Conservation (phyloP, 2,797 vertebrate species). For the Stomatorhinus walkeri region DNA sequence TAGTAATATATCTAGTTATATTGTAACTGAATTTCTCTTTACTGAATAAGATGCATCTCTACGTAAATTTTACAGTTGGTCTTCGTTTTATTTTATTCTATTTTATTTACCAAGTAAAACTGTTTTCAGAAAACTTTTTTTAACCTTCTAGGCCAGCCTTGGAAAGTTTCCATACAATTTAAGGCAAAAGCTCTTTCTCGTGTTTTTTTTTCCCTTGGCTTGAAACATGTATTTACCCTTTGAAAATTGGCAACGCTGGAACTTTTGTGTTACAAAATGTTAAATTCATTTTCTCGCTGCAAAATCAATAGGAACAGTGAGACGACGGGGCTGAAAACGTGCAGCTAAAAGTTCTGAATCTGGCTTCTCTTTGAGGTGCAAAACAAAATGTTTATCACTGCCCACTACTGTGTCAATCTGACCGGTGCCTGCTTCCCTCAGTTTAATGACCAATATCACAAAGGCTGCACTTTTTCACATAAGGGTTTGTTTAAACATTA, state of each 20-base stretch:
- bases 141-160: background rate
- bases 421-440: background rate
- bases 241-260: background rate
- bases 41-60: background rate
- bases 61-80: background rate
- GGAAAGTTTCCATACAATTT: background rate
- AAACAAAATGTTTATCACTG: slow-evolving; percentile 4
- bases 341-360: background rate
- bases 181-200: background rate
- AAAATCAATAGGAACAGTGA: background rate
- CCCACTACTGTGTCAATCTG: background rate
- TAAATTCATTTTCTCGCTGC: background rate
- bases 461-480: background rate
- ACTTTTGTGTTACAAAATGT: slow-evolving; percentile 4
- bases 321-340: background rate
- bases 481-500: background rate
- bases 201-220: background rate
- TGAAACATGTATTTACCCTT: background rate
- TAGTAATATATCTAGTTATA: background rate
- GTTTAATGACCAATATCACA: background rate
- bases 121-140: background rate
- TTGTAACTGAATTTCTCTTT: background rate
- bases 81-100: background rate
- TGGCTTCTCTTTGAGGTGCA: background rate
- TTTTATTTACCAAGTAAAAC: background rate